phyloP scores from a whole-genome alignment of 1,140 invertebrate genomes.

The Pseudomyrmex pallidus region DNA sequence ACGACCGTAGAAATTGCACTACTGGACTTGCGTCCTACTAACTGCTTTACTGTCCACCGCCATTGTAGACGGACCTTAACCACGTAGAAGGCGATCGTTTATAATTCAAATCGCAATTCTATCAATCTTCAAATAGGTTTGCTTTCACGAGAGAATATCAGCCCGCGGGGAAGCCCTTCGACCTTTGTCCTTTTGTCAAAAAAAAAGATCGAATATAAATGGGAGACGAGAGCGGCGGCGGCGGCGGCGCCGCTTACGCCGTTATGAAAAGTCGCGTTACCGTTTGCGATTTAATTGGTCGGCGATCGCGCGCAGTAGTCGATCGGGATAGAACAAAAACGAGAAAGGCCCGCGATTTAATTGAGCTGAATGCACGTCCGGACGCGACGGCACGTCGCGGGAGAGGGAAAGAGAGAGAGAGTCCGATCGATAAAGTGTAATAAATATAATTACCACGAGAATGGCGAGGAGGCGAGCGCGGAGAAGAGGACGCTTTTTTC shows the following conservation, averaged over 20 bases:
- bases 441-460: slow-evolving; percentile 73
- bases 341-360: slow-evolving; percentile 46
- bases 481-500: slow-evolving; percentile 44
- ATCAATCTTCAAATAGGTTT: background rate
- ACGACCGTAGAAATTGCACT: too few relatives aligned
- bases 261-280: slow-evolving; percentile 54
- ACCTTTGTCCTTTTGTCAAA: slow-evolving; percentile 12
- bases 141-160: slow-evolving; percentile 34
- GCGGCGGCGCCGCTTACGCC: slow-evolving; percentile 29
- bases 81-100: background rate
- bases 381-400: slow-evolving; percentile 16
- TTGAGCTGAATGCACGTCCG: slow-evolving; percentile 59
- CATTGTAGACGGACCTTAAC: too few relatives aligned
- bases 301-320: slow-evolving; percentile 31
- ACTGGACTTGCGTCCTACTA: too few relatives aligned
- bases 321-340: slow-evolving; percentile 51
- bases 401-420: slow-evolving; percentile 18
- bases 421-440: slow-evolving; percentile 69
- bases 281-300: slow-evolving; percentile 54
- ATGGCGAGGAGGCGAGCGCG: background rate
- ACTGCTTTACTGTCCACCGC: too few relatives aligned
- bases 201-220: slow-evolving; percentile 49
- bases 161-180: background rate
- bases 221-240: slow-evolving; percentile 18
- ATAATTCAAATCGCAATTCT: slow-evolving; percentile 5